Evolutionary conservation across 2,888 invertebrate species (phyloP), one percentile per base, ranked within the genome.

Genomic region (Serripes groenlandicus): DNA sequence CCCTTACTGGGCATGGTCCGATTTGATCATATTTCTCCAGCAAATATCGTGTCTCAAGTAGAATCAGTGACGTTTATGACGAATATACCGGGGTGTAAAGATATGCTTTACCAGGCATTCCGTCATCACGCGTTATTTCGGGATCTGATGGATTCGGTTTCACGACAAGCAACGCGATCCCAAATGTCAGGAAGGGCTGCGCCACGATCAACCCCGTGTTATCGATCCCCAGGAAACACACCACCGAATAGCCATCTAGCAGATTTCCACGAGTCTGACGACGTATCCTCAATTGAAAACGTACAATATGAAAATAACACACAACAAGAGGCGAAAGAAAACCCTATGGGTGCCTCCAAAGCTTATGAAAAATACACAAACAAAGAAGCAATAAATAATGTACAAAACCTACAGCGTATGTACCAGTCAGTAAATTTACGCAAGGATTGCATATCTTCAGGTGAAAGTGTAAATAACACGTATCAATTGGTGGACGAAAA

Each of bases 1-100:
- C 88, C 89, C 1, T 69, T 92, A 23, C 83, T 92, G 78, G 73
- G 74, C 23, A 79, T 87, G 35, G 87, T 92, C n/a, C 85, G 91
- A 42, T 90, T 92, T 60, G 49, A 69, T 23, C 78, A 83, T 58
- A 92, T 92, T n/a, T 68, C 86, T 2, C 88, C 92, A 9, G 86
- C 90, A 52, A 89, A 89, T 37, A 81, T 92, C 26, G 90, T 90
- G 15, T 79, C 86, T 23, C 80, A 90, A 26, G 90, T 92, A 11
- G 92, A 92, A 80, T 83, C 88, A 7, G 83, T 85, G n/a, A 68
- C 68, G 7, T 76, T 87, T 72, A 85, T 90, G 49, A 90, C 89
- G 60, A 78, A 87, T 18, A 82, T 83, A 15, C 81, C 85, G 9
- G 88, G 87, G 34, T 90, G 91, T 54, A 88, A 88, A 52, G 85